A percentile compares a stretch with the other conserved stretches of the same genome.
These are phyloP conservation scores for Temnopleurus reevesii DNA, from an alignment of 53 echinoderm and acorn worm species.

Conservation along the genomic window DNA sequence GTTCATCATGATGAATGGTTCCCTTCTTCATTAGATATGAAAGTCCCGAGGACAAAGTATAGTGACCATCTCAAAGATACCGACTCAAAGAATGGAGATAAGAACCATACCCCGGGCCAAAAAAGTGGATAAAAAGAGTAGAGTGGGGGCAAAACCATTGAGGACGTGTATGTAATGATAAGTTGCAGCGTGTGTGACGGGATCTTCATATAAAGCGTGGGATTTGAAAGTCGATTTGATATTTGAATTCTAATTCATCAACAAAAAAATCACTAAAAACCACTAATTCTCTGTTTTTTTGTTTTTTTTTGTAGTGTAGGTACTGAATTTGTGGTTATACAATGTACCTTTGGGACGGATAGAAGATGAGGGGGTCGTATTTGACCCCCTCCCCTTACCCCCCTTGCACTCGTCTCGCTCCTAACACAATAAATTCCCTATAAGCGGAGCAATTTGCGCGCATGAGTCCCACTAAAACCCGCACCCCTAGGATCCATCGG, in stretches of 20 bases:
- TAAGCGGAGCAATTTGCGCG: constrained; percentile 3
- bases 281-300: background rate
- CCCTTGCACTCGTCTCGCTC: background rate
- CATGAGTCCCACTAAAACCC: background rate
- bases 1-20: too few species aligned
- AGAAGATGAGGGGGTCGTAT: too few species aligned
- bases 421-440: constrained; percentile 9
- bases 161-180: too few species aligned
- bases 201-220: background rate
- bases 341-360: background rate
- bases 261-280: background rate
- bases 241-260: background rate
- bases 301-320: background rate
- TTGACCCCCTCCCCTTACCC: background rate
- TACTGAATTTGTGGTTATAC: background rate
- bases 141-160: background rate
- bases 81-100: background rate
- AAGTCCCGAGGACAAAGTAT: background rate
- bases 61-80: constrained; percentile 17
- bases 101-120: background rate
- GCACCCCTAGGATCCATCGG: background rate
- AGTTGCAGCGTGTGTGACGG: too few species aligned
- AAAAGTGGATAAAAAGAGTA: background rate
- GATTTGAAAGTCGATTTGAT: background rate
- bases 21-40: too few species aligned